phyloP scores from a whole-genome alignment of 64 coral and sea anemone genomes.

The Hydrozoanthus tunicans region DNA sequence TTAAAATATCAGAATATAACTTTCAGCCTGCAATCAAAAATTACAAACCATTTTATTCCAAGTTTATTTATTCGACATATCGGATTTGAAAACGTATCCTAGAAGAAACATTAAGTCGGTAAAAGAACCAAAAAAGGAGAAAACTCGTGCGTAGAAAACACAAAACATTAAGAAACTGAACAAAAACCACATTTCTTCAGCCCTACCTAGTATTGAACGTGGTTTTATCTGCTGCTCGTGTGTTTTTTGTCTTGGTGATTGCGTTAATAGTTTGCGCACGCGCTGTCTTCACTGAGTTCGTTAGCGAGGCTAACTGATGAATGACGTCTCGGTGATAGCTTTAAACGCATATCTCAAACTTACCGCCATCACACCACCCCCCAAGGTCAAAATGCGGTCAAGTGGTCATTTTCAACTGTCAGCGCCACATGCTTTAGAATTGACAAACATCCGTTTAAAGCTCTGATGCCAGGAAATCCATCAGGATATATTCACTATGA shows the following conservation, averaged over 20 bases:
- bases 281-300: neutral
- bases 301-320: neutral
- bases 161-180: no score
- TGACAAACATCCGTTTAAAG: slow-evolving; percentile 14
- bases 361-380: neutral
- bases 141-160: no score
- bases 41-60: no score
- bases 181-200: no score
- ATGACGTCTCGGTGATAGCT: neutral
- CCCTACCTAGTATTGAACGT: no score
- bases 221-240: no score
- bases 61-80: no score
- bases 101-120: no score
- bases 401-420: neutral
- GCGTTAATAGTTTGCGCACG: neutral
- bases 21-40: no score
- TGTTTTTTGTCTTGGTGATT: neutral
- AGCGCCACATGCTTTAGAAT: neutral
- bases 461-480: slow-evolving; percentile 9
- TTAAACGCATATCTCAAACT: slow-evolving; percentile 14
- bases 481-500: slow-evolving; percentile 23
- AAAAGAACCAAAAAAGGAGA: no score
- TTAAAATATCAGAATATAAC: no score
- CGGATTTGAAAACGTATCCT: no score
- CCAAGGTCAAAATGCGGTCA: neutral